Percentiles rank a stretch among this genome's conserved stretches.
Evolutionary conservation across 2,797 vertebrate genomes (phyloP).

Genomic region (Crocidura indochinensis): DNA sequence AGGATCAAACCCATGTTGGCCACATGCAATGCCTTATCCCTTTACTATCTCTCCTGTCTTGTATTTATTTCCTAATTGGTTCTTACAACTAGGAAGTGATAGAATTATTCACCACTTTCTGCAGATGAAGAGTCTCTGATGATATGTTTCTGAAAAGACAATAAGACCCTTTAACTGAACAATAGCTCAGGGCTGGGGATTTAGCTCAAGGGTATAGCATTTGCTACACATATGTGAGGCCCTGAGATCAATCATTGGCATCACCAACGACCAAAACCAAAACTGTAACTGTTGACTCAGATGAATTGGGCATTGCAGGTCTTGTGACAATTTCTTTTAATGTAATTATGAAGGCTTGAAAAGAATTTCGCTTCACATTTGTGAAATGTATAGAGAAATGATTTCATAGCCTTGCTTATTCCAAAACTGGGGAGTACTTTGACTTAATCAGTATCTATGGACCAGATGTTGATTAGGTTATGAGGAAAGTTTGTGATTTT

Average conservation of each 20-base stretch:
- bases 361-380: neutral
- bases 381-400: neutral
- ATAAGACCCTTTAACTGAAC: too few relatives aligned
- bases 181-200: too few relatives aligned
- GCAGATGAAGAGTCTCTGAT: neutral
- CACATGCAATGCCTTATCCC: too few relatives aligned
- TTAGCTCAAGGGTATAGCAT: too few relatives aligned
- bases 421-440: neutral
- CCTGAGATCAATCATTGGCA: too few relatives aligned
- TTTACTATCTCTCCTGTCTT: neutral
- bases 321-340: conserved; percentile 14
- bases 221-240: too few relatives aligned
- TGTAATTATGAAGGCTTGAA: neutral
- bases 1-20: too few relatives aligned
- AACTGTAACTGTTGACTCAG: neutral
- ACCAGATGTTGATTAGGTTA: neutral
- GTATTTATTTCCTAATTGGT: neutral
- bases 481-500: neutral
- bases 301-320: neutral
- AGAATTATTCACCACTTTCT: neutral
- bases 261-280: too few relatives aligned
- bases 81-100: neutral
- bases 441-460: neutral
- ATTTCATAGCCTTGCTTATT: neutral
- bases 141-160: too few relatives aligned